Percentiles rank a stretch among this genome's conserved stretches.
Evolutionary conservation across 2,888 invertebrate genomes (phyloP).

Genomic region (Orthosia gracilis): DNA sequence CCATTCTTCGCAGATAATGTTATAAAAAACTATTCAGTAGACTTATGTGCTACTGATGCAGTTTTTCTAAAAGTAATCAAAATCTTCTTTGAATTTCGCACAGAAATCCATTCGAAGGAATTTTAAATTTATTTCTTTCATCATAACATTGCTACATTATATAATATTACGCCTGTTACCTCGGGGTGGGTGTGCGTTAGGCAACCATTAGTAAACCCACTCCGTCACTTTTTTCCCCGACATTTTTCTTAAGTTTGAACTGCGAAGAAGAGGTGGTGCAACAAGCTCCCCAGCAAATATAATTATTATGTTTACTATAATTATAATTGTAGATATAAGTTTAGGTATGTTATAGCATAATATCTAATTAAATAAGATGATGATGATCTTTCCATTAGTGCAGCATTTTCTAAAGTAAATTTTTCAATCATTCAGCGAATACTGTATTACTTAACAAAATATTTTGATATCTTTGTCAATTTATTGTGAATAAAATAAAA

Average conservation of each 20-base stretch:
- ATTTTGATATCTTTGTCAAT: background rate
- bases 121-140: background rate
- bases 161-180: no score
- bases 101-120: constrained; percentile 63
- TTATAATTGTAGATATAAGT: background rate
- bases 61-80: constrained; percentile 35
- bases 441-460: background rate
- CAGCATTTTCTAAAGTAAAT: background rate
- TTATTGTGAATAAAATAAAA: constrained; percentile 14
- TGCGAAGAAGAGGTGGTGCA: background rate
- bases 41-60: constrained; percentile 49
- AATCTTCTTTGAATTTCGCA: constrained; percentile 60
- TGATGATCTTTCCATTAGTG: background rate
- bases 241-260: background rate
- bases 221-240: no score
- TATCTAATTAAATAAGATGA: background rate
- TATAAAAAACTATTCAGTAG: constrained; percentile 71
- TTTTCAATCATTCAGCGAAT: background rate
- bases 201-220: no score
- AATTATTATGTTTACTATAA: background rate
- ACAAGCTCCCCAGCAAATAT: background rate
- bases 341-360: background rate
- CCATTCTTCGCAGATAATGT: constrained; percentile 73
- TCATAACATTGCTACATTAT: background rate
- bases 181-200: no score